Conservation (phyloP, 2,888 invertebrate species). For the Hydroisotoma schaefferi region DNA sequence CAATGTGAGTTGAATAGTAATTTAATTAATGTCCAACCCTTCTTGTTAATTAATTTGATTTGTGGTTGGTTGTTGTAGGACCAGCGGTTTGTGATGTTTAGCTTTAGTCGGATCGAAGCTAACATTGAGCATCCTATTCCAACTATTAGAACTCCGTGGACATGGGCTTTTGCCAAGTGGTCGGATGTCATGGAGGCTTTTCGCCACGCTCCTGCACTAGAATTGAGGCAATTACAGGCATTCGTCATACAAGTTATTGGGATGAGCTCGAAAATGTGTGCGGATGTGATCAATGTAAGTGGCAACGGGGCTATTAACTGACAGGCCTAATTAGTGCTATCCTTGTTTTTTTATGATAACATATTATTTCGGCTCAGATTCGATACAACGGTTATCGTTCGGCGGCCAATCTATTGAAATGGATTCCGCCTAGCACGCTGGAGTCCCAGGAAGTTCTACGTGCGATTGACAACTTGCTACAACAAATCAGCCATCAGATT, state of each 20-base stretch:
- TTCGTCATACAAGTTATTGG: background rate
- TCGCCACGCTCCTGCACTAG: background rate
- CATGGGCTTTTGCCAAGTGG: constrained; percentile 29
- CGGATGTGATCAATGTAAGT: constrained; percentile 5
- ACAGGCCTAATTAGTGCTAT: background rate
- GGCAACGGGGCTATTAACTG: too few species aligned
- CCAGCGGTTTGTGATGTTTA: too few species aligned
- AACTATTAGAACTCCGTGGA: constrained; percentile 15
- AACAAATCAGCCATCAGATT: constrained; percentile 9
- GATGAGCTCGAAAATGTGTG: constrained; percentile 1
- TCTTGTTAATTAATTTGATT: too few species aligned
- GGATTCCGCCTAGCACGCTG: constrained; percentile 5
- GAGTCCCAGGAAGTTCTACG: background rate
- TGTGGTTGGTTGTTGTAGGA: too few species aligned
- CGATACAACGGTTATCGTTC: constrained; percentile 22
- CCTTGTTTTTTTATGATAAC: background rate
- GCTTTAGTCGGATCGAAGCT: too few species aligned
- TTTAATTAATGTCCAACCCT: too few species aligned
- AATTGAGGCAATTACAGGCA: background rate
- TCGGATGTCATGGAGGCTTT: constrained; percentile 14
- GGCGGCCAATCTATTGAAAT: constrained; percentile 18
- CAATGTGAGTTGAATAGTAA: too few species aligned
- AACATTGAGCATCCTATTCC: too few species aligned
- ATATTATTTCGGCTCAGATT: constrained; percentile 8
- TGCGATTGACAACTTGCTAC: background rate